Base-by-base conservation (phyloP, 2,113 vertebrate genomes). In the Dolichallabes microphthalmus region DNA sequence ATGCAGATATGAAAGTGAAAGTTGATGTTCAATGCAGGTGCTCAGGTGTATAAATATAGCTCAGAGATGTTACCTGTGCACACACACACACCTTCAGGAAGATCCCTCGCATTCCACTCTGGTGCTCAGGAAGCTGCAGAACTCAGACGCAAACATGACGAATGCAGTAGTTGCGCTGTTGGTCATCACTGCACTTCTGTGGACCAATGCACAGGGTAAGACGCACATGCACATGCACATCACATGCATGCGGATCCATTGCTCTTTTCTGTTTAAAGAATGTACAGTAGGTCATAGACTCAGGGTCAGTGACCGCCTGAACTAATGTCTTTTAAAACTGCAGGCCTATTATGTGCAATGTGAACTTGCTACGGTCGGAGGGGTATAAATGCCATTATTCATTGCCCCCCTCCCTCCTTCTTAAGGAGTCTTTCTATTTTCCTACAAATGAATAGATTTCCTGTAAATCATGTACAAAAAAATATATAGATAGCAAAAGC, bases 201-300 rank as follows among this genome's bases (percentile, higher is more conserved):
- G 80, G 64, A 13, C 60, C 60, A 83, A 45, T 53, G 82, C 60
- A 17, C 75, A 87, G 39, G 88, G 88, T 89, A 86, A 86, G 86
- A 69, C 1, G 0, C 53, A 60, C 30, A 53, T 53, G 7, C 77
- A 71, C 53, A 15, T 64, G 76, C 22, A 69, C 30, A 27, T 53
- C 27, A 57, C 27, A 60, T 79, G 27, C 75, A 11, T 32, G 19
- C 76, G 35, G 55, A 35, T 58, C 27, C 13, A 4, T 60, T 20
- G 19, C 55, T 39, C n/a, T 4, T 79, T 79, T 39, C 57, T 30
- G 1, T 60, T 60, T 12, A 32, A 30, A 68, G 80, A 1, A 52
- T 64, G 39, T n/a, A n/a, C n/a, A n/a, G n/a, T 68, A 13, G 60
- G 45, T 32, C 27, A 55, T 60, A 39, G 19, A 25, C 30, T 35